Evolutionary conservation across 2,797 vertebrate species (phyloP), one percentile per base, ranked within the genome.

Genomic region (Pseudopleuronectes americanus): DNA sequence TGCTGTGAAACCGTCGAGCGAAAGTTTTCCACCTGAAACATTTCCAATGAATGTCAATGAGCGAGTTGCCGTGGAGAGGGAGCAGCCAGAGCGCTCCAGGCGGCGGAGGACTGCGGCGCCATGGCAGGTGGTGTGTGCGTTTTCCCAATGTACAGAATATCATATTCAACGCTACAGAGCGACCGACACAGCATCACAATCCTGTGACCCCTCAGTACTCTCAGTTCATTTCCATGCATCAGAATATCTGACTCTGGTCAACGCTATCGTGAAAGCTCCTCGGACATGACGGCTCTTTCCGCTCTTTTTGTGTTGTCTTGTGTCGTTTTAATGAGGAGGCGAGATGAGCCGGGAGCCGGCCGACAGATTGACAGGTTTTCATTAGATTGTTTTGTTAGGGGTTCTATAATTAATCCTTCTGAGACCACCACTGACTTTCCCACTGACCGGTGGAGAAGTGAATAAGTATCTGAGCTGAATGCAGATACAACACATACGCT

Each of bases 341-440:
- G 52, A 77, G 55, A 76, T 13, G 7, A 21, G 57, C 57, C 19
- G 64, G 6, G 16, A 55, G 68, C 71, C 67, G 66, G 59, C 69
- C 13, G 66, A 68, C 58, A 75, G 78, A 90, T 54, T 83, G 87
- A 87, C 86, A 85, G 83, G 53, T 84, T 84, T 83, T 73, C 78
- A 83, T 78, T 77, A 52, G 54, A 65, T 26, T 85, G 84, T 84
- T 88, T 83, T 79, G 71, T 82, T 83, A 49, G 7, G 2, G 58
- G 67, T 41, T 59, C 75, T 82, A 76, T 92, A 88, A 91, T 90
- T 82, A 91, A 90, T 84, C 77, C 87, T 83, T 74, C 61, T 31
- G 89, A 83, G 90, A 89, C 75, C 48, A 7, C 54, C 1, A 28
- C 67, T 28, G 71, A 83, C 82, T 36, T 43, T 74, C 72, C 1